phyloP scores from a whole-genome alignment of 2,888 invertebrate species.

The Chorisops tibialis region DNA sequence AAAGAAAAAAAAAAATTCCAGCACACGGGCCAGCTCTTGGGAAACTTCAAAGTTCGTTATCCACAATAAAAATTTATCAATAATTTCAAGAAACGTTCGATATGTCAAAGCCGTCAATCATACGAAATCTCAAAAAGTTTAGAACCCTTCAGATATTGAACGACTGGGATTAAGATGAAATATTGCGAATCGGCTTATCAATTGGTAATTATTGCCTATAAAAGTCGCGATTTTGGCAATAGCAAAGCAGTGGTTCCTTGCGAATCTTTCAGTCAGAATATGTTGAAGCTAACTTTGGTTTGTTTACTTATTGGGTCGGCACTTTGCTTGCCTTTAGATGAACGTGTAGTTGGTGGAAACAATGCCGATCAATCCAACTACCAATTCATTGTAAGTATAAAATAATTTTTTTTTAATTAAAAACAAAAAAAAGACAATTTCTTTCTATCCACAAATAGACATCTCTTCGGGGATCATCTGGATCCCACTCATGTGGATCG shows the following conservation, averaged over 20 bases:
- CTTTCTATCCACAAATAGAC: constrained; percentile 31
- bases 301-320: constrained; percentile 26
- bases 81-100: too few species aligned
- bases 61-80: too few species aligned
- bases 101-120: background rate
- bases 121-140: background rate
- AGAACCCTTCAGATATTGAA: background rate
- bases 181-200: constrained; percentile 6
- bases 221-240: background rate
- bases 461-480: constrained; percentile 27
- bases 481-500: constrained; percentile 43
- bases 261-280: background rate
- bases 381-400: constrained; percentile 39
- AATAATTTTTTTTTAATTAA: background rate
- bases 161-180: background rate
- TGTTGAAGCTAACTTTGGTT: constrained; percentile 4
- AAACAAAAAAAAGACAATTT: background rate
- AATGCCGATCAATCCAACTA: constrained; percentile 39
- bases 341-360: constrained; percentile 47
- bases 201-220: background rate
- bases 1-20: too few species aligned
- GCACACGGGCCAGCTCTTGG: too few species aligned
- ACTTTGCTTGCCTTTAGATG: constrained; percentile 33
- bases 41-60: too few species aligned
- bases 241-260: background rate